A percentile compares a stretch with the other conserved stretches of the same genome.
phyloP scores from a whole-genome alignment of 2,113 vertebrate genomes.

The Toxotes chatareus region DNA sequence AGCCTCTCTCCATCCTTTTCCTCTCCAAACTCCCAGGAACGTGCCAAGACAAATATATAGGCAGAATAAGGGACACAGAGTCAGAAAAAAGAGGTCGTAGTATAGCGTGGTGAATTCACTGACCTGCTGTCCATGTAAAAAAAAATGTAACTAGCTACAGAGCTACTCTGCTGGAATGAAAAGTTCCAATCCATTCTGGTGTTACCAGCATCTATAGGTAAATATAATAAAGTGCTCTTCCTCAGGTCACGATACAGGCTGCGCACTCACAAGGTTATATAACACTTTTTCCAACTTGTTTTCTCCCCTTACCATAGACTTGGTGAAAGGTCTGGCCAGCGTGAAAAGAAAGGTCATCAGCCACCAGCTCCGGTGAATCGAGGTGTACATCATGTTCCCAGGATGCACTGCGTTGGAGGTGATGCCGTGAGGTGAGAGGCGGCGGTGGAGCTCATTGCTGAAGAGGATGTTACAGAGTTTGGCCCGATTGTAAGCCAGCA shows the following conservation, averaged over 20 bases:
- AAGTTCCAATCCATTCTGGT: not conserved
- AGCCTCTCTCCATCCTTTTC: slow-evolving; percentile 67
- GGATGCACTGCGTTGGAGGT: slow-evolving; percentile 93
- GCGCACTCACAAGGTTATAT: not conserved
- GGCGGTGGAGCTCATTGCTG: slow-evolving; percentile 93
- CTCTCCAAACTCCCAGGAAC: slow-evolving; percentile 47
- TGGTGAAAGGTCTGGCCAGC: slow-evolving; percentile 95
- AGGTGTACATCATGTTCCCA: slow-evolving; percentile 96
- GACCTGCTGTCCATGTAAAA: not conserved
- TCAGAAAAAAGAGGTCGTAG: slow-evolving; percentile 7
- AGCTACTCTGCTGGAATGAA: not conserved
- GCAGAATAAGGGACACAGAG: slow-evolving; percentile 29
- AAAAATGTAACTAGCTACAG: not conserved
- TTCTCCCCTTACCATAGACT: slow-evolving; percentile 93
- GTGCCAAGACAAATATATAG: slow-evolving; percentile 70
- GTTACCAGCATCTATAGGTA: not conserved
- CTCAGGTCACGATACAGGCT: not conserved
- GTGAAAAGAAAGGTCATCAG: slow-evolving; percentile 93
- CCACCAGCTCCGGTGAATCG: slow-evolving; percentile 94
- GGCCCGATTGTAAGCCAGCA: slow-evolving; percentile 96
- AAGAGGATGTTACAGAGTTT: slow-evolving; percentile 97
- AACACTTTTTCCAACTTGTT: not conserved
- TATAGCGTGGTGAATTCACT: slow-evolving; percentile 5
- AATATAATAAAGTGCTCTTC: not conserved
- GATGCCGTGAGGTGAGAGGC: slow-evolving; percentile 90